These are phyloP conservation scores for Dipodomys ordii DNA, from an alignment of 2,113 vertebrate species.

Conservation along the genomic window DNA sequence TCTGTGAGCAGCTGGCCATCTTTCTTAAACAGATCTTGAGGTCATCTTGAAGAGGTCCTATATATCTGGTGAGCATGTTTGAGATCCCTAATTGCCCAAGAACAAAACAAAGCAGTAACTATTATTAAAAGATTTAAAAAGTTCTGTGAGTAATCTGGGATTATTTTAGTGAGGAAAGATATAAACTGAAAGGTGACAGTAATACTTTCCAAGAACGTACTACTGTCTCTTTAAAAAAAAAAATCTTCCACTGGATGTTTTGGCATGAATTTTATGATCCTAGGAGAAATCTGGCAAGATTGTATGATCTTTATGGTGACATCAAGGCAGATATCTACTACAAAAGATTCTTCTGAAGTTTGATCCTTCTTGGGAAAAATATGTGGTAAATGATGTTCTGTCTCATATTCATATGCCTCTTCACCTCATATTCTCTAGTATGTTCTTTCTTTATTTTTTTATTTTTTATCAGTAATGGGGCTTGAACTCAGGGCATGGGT, in stretches of 20 bases:
- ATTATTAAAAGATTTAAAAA: not conserved
- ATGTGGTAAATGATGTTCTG: not conserved
- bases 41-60: not conserved
- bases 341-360: not conserved
- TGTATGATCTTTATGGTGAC: not conserved
- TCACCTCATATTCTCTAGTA: not conserved
- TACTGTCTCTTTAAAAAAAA: not conserved
- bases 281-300: not conserved
- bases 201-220: not conserved
- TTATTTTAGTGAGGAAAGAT: conserved; percentile 1
- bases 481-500: too few relatives aligned
- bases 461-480: too few relatives aligned
- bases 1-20: not conserved
- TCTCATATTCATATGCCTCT: not conserved
- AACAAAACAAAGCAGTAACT: not conserved
- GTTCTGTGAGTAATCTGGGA: not conserved
- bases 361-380: not conserved
- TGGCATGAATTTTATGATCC: not conserved
- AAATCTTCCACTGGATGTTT: not conserved
- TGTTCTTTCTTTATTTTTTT: not conserved
- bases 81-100: not conserved
- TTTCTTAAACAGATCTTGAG: not conserved
- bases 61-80: not conserved
- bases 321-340: not conserved
- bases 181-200: not conserved